These are phyloP conservation scores for Oceanodroma tethys DNA, from an alignment of 2,113 vertebrate species.

Conservation along the genomic window DNA sequence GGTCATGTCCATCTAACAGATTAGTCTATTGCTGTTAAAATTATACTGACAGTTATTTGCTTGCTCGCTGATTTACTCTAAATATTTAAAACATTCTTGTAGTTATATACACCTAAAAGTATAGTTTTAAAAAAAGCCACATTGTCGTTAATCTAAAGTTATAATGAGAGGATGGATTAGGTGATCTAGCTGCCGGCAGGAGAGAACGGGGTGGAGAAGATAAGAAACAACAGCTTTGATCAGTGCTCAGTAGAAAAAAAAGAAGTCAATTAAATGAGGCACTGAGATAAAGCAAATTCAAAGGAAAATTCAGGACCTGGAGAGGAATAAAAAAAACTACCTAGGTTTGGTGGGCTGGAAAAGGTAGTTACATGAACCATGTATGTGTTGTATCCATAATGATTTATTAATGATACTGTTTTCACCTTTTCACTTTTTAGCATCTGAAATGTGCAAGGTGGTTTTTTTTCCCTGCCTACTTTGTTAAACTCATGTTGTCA, in stretches of 20 bases:
- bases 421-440: not conserved
- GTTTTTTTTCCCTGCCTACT: not conserved
- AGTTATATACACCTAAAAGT: not conserved
- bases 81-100: not conserved
- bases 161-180: not conserved
- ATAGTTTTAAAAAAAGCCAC: not conserved
- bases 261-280: not conserved
- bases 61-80: not conserved
- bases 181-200: not conserved
- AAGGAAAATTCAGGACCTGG: not conserved
- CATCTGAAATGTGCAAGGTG: not conserved
- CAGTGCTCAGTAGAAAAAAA: not conserved
- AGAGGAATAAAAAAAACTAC: not conserved
- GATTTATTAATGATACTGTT: not conserved
- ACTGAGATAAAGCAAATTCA: not conserved
- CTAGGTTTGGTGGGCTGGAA: not conserved
- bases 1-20: too few relatives aligned
- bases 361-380: not conserved
- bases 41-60: not conserved
- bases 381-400: not conserved
- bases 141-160: not conserved
- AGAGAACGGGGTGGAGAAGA: not conserved
- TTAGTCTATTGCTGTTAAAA: not conserved
- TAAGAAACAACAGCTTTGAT: not conserved
- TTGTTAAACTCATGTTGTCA: not conserved